A percentile compares a stretch with the other conserved stretches of the same genome.
Evolutionary conservation across 2,113 vertebrate species (phyloP).

Genomic region (Callithrix jacchus): DNA sequence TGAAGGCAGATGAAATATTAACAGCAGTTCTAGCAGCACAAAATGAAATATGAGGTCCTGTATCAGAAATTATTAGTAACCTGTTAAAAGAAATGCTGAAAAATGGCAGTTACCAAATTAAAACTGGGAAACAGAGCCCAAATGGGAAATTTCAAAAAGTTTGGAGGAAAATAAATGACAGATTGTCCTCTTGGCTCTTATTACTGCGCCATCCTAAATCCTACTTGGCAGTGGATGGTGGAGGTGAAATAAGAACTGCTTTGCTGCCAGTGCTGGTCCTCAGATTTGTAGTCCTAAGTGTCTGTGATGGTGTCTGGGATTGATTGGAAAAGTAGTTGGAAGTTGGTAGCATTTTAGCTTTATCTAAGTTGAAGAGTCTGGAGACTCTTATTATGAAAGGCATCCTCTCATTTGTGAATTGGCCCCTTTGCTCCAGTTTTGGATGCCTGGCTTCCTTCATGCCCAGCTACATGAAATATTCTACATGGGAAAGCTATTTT

Average conservation of each 20-base stretch:
- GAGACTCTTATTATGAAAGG: constrained; percentile 68
- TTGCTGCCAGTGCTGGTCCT: constrained; percentile 74
- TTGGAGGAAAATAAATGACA: constrained; percentile 82
- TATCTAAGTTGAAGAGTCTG: constrained; percentile 77
- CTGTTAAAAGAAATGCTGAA: constrained; percentile 85
- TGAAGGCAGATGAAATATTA: constrained; percentile 88
- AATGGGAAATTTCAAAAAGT: constrained; percentile 87
- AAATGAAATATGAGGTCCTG: constrained; percentile 85
- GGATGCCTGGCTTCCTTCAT: constrained; percentile 74
- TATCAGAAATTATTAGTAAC: constrained; percentile 87
- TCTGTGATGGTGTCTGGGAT: constrained; percentile 74
- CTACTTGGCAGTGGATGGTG: constrained; percentile 69
- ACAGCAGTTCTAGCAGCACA: constrained; percentile 81
- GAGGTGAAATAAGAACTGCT: constrained; percentile 78
- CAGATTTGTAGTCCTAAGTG: constrained; percentile 77
- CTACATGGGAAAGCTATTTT: constrained; percentile 76
- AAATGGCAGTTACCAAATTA: constrained; percentile 86
- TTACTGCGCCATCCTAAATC: constrained; percentile 81
- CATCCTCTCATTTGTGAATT: constrained; percentile 77
- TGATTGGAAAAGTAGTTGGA: constrained; percentile 61
- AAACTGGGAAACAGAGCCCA: constrained; percentile 84
- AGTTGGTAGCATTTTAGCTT: constrained; percentile 75
- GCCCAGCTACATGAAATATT: constrained; percentile 77
- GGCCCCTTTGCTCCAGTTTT: constrained; percentile 78
- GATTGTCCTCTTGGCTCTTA: constrained; percentile 82